Percentiles rank a stretch among this genome's conserved stretches.
phyloP scores from a whole-genome alignment of 2,888 invertebrate genomes.

The Lapara coniferarum region DNA sequence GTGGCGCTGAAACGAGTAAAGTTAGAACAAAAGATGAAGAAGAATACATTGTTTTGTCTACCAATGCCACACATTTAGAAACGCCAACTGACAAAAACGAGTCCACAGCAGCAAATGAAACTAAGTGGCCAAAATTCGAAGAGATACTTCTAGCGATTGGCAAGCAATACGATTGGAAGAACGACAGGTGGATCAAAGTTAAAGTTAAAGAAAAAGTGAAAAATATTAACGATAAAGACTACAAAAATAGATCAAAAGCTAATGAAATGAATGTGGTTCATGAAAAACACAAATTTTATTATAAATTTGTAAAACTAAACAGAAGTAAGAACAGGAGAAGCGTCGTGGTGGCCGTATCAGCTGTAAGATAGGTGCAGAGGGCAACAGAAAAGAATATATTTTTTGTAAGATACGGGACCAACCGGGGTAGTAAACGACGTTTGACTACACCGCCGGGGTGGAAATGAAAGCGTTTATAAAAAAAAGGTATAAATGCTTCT shows the following conservation, averaged over 20 bases:
- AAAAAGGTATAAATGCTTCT: not conserved
- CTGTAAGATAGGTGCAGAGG: constrained; percentile 67
- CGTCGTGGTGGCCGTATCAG: constrained; percentile 75
- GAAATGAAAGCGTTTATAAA: constrained; percentile 1
- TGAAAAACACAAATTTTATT: constrained; percentile 73
- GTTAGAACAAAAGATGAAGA: constrained; percentile 39
- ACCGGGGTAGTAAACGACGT: constrained; percentile 34
- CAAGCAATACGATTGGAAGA: constrained; percentile 77
- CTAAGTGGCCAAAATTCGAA: constrained; percentile 74
- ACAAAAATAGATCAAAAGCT: constrained; percentile 38
- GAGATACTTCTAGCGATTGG: constrained; percentile 71
- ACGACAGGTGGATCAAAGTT: constrained; percentile 77
- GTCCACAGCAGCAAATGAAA: constrained; percentile 32
- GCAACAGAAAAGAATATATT: constrained; percentile 48
- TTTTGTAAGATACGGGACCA: constrained; percentile 72
- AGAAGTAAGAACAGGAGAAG: constrained; percentile 74
- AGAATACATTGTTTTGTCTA: constrained; percentile 38
- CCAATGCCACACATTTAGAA: constrained; percentile 32
- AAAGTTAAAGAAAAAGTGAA: constrained; percentile 69
- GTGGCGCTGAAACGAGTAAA: constrained; percentile 43
- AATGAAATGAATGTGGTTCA: constrained; percentile 54
- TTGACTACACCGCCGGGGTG: constrained; percentile 9
- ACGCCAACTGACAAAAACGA: not conserved
- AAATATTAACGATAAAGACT: constrained; percentile 34
- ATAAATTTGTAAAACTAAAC: constrained; percentile 73